A percentile compares a stretch with the other conserved stretches of the same genome.
phyloP scores from a whole-genome alignment of 2,113 vertebrate genomes.

The Synchiropus splendidus region DNA sequence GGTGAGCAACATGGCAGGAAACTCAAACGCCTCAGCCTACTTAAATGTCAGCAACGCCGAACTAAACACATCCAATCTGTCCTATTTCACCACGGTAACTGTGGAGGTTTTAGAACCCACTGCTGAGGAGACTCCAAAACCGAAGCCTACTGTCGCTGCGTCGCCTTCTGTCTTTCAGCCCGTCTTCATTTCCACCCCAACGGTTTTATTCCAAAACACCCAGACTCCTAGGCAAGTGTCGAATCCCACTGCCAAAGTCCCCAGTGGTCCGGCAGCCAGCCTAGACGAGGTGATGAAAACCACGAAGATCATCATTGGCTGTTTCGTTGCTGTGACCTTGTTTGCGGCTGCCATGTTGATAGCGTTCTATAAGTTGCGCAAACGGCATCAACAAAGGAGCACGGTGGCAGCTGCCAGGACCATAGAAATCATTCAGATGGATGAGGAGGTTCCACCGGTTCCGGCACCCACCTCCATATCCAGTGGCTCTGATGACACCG shows the following conservation, averaged over 20 bases:
- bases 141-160: slow-evolving; percentile 80
- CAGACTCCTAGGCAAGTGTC: slow-evolving; percentile 81
- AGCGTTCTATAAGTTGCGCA: slow-evolving; percentile 95
- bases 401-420: slow-evolving; percentile 85
- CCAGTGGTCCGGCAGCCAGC: slow-evolving; percentile 78
- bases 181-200: slow-evolving; percentile 91
- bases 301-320: slow-evolving; percentile 98
- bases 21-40: slow-evolving; percentile 94
- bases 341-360: slow-evolving; percentile 93
- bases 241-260: slow-evolving; percentile 71
- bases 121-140: slow-evolving; percentile 81
- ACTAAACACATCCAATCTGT: slow-evolving; percentile 94
- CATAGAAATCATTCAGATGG: slow-evolving; percentile 91
- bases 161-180: slow-evolving; percentile 89
- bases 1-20: slow-evolving; percentile 96
- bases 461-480: slow-evolving; percentile 67
- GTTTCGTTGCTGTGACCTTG: slow-evolving; percentile 93
- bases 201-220: slow-evolving; percentile 84
- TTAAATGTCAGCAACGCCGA: slow-evolving; percentile 93
- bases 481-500: slow-evolving; percentile 77
- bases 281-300: slow-evolving; percentile 98
- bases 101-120: slow-evolving; percentile 87
- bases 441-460: slow-evolving; percentile 78
- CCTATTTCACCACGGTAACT: slow-evolving; percentile 94
- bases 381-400: slow-evolving; percentile 92